Evolutionary conservation across 2,113 vertebrate species (phyloP), one percentile per base, ranked within the genome.

Genomic region (Steatornis caripensis): DNA sequence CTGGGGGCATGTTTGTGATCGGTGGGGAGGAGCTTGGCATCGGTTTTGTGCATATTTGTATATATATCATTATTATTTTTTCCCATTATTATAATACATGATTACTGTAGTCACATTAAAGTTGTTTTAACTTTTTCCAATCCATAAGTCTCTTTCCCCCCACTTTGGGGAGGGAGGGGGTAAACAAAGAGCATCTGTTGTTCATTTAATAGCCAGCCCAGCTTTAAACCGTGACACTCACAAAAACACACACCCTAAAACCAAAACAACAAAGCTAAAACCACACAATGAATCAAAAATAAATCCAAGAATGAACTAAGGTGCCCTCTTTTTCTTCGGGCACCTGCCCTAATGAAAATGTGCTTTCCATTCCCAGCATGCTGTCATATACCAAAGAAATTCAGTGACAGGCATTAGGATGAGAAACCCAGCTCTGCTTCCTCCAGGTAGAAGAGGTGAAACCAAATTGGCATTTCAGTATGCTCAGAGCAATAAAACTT

Each of bases 361-460:
- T 10, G 45, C 5, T 61, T 48, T 15, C 27, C 24, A 21, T 76
- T 68, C 22, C 34, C 46, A 53, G 30, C 2, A 6, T 71, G 26
- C n/a, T 90, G 34, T 65, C 41, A 57, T 15, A 77, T 27, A 62
- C 15, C 5, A 10, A 41, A 39, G 37, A 84, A 62, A 77, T 76
- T 18, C n/a, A 43, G 20, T 30, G 27, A 32, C 46, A 66, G 30
- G 12, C 3, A 53, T 53, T 37, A 53, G 23, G 23, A 53, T 51
- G 22, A 87, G 46, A 92, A 80, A 75, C 20, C 3, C 2, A 55
- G 39, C 19, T 54, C 23, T 92, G 6, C 36, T 78, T 93, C 65
- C 74, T 87, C 43, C 72, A 81, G 39, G 39, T 91, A 80, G 43
- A 69, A 94, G 87, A 92, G 78, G 82, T 76, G 84, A 93, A 95